Base-by-base conservation (phyloP, 2,888 invertebrate species). In the Drosophila merina region DNA sequence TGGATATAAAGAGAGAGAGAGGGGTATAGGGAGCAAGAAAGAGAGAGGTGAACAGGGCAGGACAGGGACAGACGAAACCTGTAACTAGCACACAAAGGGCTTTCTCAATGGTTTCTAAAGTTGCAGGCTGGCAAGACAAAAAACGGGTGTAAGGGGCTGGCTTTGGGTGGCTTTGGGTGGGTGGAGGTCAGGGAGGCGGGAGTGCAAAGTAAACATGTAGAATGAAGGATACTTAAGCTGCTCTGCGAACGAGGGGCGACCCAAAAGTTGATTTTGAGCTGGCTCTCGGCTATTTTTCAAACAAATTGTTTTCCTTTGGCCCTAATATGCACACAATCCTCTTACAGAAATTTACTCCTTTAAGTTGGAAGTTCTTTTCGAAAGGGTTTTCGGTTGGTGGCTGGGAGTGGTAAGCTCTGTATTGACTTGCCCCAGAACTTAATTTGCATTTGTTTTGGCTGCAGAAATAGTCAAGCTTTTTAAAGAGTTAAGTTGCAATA, bases 81-180 rank as follows among this genome's bases (percentile, higher is more conserved):
- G 54, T 69, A 59, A 59, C 67, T 67, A 74, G 57, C 52, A 60
- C 26, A 88, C 80, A 83, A 86, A 88, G 71, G 82, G 68, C 75
- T 73, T 75, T 64, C 86, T 75, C 81, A 75, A 67, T 77, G 77
- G 72, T 75, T 74, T 67, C 59, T 57, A 73, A 83, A 83, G 86
- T 88, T 83, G 63, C 67, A 70, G 68, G 49, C 47, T 48, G 14
- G 31, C 38, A 58, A 58, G 66, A 68, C 54, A 60, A 59, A 54
- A 76, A 63, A 20, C 47, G n/a, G 26, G 48, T 63, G 52, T 62
- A 72, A 56, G 72, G 69, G 69, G 44, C 57, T 50, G 8, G n/a
- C 30, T 44, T 40, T 36, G 10, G 31, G 40, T 28, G 14, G 14
- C 14, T 14, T 14, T 14, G 55, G 40, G 44, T 14, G 55, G 40